Percentiles rank a stretch among this genome's conserved stretches.
Evolutionary conservation across 2,888 invertebrate genomes (phyloP).

Genomic region (Rhingia rostrata): DNA sequence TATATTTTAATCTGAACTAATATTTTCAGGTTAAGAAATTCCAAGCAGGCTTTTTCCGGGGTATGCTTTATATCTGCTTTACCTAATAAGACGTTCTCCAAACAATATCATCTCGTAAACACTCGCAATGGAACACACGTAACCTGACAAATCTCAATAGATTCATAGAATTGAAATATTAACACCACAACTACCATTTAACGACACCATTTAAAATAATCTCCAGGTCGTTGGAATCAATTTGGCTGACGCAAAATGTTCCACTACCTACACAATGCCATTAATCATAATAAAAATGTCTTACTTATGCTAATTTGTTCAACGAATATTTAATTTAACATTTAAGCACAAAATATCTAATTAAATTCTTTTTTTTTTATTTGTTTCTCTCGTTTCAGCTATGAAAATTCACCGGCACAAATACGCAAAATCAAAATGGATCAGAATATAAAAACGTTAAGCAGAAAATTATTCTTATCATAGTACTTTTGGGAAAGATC

Average conservation of each 20-base stretch:
- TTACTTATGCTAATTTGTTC: conserved; percentile 1
- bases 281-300: conserved; percentile 9
- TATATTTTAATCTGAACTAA: too few species aligned
- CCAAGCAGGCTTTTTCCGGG: too few species aligned
- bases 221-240: conserved; percentile 8
- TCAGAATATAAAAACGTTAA: conserved; percentile 57
- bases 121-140: too few species aligned
- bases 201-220: neutral
- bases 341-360: conserved; percentile 2
- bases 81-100: too few species aligned
- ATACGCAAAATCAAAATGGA: conserved; percentile 68
- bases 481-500: conserved; percentile 35
- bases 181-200: too few species aligned
- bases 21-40: too few species aligned
- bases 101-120: too few species aligned
- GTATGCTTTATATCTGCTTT: too few species aligned
- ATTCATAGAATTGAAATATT: too few species aligned
- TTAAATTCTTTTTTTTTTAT: neutral
- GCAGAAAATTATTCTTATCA: conserved; percentile 42
- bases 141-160: too few species aligned
- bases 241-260: neutral
- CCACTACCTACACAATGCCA: conserved; percentile 3
- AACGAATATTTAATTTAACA: neutral
- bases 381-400: conserved; percentile 47
- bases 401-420: conserved; percentile 71